These are phyloP conservation scores for Rhinolophus sinicus DNA, from an alignment of 2,113 vertebrate genomes.

Conservation along the genomic window DNA sequence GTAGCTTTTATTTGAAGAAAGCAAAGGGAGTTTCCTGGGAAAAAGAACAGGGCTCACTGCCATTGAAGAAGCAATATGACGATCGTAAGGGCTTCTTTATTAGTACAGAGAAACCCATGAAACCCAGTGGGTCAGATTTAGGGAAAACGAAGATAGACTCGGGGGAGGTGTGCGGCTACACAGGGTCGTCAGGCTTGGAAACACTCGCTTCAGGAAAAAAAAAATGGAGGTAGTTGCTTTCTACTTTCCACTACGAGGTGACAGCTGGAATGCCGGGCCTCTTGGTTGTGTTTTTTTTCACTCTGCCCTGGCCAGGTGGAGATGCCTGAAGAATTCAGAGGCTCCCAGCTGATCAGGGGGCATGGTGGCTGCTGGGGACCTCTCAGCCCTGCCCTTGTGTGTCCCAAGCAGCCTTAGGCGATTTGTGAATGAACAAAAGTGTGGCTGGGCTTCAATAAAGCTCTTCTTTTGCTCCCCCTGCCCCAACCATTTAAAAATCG, in stretches of 20 bases:
- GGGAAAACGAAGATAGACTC: background rate
- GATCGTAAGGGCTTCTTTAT: background rate
- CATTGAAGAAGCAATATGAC: background rate
- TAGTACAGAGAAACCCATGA: background rate
- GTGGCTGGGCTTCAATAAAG: background rate
- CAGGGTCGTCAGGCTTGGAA: background rate
- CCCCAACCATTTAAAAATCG: background rate
- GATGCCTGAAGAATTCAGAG: background rate
- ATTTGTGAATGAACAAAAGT: rapidly evolving
- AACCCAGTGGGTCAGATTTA: too few relatives aligned
- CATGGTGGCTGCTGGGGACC: background rate
- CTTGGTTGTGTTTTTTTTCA: too few relatives aligned
- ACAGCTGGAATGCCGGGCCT: background rate
- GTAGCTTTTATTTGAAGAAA: background rate
- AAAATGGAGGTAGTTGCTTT: too few relatives aligned
- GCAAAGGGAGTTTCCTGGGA: background rate
- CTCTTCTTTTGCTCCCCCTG: background rate
- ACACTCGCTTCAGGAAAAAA: rapidly evolving
- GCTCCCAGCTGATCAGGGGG: background rate
- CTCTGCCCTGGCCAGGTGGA: background rate
- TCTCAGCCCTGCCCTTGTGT: background rate
- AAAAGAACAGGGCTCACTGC: background rate
- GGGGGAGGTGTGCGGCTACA: rapidly evolving
- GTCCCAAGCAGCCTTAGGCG: background rate
- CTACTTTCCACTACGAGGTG: background rate